Conservation (phyloP, 2,113 vertebrate species). For the Sterna hirundo region DNA sequence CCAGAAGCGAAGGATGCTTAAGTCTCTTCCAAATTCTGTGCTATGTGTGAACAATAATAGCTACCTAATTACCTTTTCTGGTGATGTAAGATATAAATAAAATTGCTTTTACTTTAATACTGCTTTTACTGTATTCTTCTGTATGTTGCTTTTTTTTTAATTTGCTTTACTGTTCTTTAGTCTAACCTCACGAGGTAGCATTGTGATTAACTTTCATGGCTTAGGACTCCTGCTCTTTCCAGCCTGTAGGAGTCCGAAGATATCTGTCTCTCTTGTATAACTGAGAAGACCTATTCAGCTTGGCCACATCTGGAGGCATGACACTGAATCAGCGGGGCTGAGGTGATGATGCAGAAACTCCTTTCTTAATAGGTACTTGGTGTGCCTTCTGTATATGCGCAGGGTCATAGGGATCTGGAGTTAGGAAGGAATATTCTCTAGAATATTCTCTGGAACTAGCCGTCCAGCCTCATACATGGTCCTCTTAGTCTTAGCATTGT, state of each 20-base stretch:
- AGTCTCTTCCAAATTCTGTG: neutral
- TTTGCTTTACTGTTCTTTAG: neutral
- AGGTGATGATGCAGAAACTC: neutral
- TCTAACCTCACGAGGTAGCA: neutral
- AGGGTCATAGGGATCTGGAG: neutral
- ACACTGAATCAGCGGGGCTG: neutral
- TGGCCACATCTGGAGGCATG: neutral
- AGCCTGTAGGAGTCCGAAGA: neutral
- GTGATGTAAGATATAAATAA: neutral
- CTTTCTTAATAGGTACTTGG: neutral
- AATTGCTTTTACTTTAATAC: neutral
- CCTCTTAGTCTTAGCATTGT: neutral
- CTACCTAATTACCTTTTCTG: neutral
- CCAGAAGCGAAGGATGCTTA: neutral
- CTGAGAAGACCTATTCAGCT: neutral
- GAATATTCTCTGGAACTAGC: neutral
- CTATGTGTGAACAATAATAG: neutral
- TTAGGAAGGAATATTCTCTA: neutral
- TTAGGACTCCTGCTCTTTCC: neutral
- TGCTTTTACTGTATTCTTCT: neutral
- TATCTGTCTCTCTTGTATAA: neutral
- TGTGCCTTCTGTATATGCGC: neutral
- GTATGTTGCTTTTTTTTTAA: neutral
- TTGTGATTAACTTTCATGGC: neutral
- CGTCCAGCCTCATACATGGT: neutral